These are phyloP conservation scores for Apamea sordens DNA, from an alignment of 2,888 invertebrate species.

Conservation along the genomic window DNA sequence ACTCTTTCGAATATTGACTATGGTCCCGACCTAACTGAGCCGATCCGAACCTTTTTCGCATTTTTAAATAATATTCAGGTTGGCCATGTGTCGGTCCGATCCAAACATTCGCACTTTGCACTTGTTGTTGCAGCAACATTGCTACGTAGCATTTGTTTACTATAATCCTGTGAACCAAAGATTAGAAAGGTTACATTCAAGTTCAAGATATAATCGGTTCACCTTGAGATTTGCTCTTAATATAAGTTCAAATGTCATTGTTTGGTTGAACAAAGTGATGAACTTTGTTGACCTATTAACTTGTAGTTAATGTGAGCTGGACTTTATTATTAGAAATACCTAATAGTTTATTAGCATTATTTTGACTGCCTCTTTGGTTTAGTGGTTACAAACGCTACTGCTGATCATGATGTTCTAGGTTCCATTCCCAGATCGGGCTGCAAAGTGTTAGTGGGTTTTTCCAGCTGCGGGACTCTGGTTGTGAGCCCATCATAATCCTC, in stretches of 20 bases:
- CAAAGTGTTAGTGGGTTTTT: neutral
- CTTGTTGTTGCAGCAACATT: slow-evolving; percentile 13
- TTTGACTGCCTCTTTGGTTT: neutral
- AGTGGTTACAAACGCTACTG: neutral
- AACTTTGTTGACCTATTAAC: slow-evolving; percentile 43
- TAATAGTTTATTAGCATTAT: neutral
- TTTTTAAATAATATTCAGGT: no score
- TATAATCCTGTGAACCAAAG: slow-evolving; percentile 23
- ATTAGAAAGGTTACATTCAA: slow-evolving; percentile 64
- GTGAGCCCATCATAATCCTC: neutral
- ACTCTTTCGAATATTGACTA: no score
- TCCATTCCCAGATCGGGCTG: neutral
- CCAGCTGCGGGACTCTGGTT: neutral
- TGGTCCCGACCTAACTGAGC: no score
- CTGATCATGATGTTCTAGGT: neutral
- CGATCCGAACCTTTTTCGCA: no score
- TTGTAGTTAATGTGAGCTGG: neutral
- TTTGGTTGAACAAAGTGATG: slow-evolving; percentile 22
- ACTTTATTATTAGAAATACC: neutral
- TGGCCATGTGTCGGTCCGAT: no score
- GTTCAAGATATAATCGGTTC: slow-evolving; percentile 64
- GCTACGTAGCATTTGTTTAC: neutral
- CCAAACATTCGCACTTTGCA: no score
- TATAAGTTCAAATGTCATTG: slow-evolving; percentile 43
- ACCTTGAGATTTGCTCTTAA: slow-evolving; percentile 53